Evolutionary conservation across 2,113 vertebrate genomes (phyloP).

Genomic region (Balaeniceps rex): DNA sequence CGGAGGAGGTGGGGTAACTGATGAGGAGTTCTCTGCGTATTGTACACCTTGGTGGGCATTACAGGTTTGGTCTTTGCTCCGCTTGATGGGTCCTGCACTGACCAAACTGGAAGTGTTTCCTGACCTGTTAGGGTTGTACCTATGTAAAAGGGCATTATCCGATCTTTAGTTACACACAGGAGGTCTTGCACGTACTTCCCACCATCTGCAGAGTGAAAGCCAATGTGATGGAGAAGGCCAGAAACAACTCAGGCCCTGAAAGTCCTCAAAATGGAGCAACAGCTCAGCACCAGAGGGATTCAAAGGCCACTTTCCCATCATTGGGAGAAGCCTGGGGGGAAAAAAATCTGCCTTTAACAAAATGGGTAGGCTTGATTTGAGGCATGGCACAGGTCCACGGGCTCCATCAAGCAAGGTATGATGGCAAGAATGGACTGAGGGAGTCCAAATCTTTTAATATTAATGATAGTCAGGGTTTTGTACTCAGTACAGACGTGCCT

Average conservation of each 20-base stretch:
- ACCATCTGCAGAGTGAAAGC: background rate
- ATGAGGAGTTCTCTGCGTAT: background rate
- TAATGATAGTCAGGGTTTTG: background rate
- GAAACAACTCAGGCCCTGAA: background rate
- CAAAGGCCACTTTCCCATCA: rapidly evolving
- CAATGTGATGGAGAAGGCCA: background rate
- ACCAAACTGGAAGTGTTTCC: background rate
- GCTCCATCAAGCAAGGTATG: background rate
- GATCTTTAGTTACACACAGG: background rate
- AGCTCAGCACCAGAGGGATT: background rate
- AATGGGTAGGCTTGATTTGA: background rate
- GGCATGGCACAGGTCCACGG: background rate
- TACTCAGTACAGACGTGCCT: background rate
- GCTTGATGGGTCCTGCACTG: background rate
- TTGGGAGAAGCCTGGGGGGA: background rate
- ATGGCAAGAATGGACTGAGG: background rate
- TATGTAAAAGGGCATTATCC: background rate
- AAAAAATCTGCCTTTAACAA: background rate
- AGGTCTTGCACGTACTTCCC: background rate
- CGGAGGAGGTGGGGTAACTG: background rate
- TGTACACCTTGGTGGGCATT: background rate
- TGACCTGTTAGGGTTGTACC: background rate
- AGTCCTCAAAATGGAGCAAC: background rate
- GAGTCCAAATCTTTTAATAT: background rate
- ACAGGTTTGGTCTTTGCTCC: background rate